A percentile compares a stretch with the other conserved stretches of the same genome.
Evolutionary conservation across 2,888 invertebrate genomes (phyloP).

Genomic region (Pyrrhia umbra): DNA sequence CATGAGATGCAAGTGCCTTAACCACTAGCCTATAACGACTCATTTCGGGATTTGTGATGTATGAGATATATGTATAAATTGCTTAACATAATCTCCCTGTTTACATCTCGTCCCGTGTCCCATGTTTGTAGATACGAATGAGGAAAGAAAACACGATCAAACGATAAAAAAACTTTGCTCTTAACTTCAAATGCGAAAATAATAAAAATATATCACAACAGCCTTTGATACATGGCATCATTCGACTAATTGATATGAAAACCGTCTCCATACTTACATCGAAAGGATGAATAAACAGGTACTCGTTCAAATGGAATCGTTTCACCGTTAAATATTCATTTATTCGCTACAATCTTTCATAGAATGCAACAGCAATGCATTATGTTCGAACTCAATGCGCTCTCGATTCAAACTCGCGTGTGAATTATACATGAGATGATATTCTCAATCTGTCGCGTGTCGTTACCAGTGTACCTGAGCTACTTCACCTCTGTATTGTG

Average conservation of each 20-base stretch:
- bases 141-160: conserved; percentile 1
- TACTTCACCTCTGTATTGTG: conserved; percentile 24
- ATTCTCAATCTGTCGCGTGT: conserved; percentile 82
- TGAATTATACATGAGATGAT: conserved; percentile 87
- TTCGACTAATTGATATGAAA: conserved; percentile 40
- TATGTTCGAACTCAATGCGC: conserved; percentile 70
- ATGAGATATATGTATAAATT: background rate
- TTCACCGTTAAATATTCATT: conserved; percentile 75
- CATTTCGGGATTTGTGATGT: no score
- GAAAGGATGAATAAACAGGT: conserved; percentile 18
- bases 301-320: conserved; percentile 47
- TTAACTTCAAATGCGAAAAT: conserved; percentile 13
- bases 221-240: conserved; percentile 29
- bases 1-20: no score
- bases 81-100: conserved; percentile 13
- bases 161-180: conserved; percentile 37
- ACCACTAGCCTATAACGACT: no score
- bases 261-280: conserved; percentile 11
- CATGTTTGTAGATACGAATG: no score
- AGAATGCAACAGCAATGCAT: conserved; percentile 79
- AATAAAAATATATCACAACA: conserved; percentile 26
- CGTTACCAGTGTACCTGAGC: conserved; percentile 71
- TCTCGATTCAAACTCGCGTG: conserved; percentile 78
- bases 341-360: conserved; percentile 76
- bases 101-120: background rate